Percentiles rank a stretch among this genome's conserved stretches.
These are phyloP conservation scores for Dermatemys mawii DNA, from an alignment of 2,113 vertebrate genomes.

Conservation along the genomic window DNA sequence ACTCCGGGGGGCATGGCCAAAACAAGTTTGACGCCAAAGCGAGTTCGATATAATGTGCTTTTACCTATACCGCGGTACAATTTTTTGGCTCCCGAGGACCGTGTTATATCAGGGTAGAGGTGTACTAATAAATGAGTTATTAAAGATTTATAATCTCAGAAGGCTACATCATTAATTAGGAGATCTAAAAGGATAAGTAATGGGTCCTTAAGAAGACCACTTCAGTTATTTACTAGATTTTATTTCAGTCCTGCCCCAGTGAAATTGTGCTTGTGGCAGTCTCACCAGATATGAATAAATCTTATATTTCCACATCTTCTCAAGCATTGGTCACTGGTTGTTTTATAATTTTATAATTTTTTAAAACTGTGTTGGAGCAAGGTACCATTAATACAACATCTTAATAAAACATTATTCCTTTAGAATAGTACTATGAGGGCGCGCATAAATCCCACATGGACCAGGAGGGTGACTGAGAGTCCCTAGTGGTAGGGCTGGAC, in stretches of 20 bases:
- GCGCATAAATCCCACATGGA: neutral
- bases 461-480: neutral
- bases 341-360: neutral
- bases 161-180: slow-evolving; percentile 51
- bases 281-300: neutral
- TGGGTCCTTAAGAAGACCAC: slow-evolving; percentile 32
- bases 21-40: too few relatives aligned
- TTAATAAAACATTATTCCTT: neutral
- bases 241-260: neutral
- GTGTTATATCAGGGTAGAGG: too few relatives aligned
- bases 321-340: neutral
- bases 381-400: neutral
- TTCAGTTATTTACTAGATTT: slow-evolving; percentile 2
- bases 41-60: too few relatives aligned
- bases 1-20: too few relatives aligned
- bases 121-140: slow-evolving; percentile 44
- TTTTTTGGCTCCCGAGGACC: too few relatives aligned
- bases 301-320: neutral
- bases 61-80: too few relatives aligned
- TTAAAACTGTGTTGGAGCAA: neutral
- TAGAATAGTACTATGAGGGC: neutral
- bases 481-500: neutral
- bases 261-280: neutral
- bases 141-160: slow-evolving; percentile 45
- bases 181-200: slow-evolving; percentile 47